Base-by-base conservation (phyloP, 2,113 vertebrate species). In the Cinclus mexicanus region DNA sequence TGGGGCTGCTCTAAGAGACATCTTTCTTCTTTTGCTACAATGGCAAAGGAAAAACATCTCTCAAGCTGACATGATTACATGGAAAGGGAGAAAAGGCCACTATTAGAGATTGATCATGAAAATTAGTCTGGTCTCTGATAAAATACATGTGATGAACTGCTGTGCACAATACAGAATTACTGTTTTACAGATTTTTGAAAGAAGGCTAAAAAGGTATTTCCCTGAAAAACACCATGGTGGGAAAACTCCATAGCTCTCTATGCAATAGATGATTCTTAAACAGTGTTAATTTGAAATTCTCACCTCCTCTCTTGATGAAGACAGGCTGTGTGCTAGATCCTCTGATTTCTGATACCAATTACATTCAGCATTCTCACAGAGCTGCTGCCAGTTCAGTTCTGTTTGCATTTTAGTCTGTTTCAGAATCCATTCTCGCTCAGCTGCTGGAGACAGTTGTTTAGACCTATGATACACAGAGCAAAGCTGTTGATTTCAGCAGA, bases 321-420 rank as follows among this genome's bases (percentile, higher is more conserved):
- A 98, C 65, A 98, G 87, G 25, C 95, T 97, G 83, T 97, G 97
- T 69, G 98, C 97, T 41, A 98, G 93, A 82, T 98, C 97, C 92
- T 99, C 98, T 8, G 98, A 98, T 74, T 91, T 96, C 41, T 97
- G 97, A 96, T 98, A 98, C 25, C 89, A 93, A 26, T 97, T 90
- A 29, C 93, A 95, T 95, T 98, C 98, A 2, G 94, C 39, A 14
- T 97, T 86, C 39, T 99, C 98, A 63, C 95, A 98, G 60, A 97
- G 96, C 18, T 78, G 96, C 95, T 98, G 98, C 98, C 98, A 98
- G 94, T 98, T 98, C 70, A 98, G 82, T 91, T 98, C 97, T 65
- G 96, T 55, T 95, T 99, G 98, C 20, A 98, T 97, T 86, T 96
- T 95, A 10, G 90, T 98, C 33, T 97, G 98, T 81, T 99, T 98